Percentiles rank a stretch among this genome's conserved stretches.
phyloP scores from a whole-genome alignment of 1,140 invertebrate species.

The Papilio helenus region DNA sequence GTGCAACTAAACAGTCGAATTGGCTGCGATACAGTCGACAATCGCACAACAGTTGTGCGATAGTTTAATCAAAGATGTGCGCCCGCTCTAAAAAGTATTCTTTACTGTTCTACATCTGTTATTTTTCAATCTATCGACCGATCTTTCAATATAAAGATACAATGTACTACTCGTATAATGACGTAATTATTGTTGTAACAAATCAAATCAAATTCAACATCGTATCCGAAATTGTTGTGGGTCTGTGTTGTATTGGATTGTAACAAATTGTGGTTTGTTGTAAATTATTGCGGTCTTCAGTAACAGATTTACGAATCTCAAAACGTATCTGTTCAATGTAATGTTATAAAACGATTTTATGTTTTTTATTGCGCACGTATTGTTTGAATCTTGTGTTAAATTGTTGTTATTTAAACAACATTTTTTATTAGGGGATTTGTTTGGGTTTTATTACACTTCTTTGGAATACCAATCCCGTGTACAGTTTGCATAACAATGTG shows the following conservation, averaged over 20 bases:
- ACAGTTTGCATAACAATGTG: too few relatives aligned
- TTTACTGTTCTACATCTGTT: too few relatives aligned
- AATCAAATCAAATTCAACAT: constrained; percentile 10
- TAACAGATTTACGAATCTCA: constrained; percentile 5
- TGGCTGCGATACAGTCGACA: too few relatives aligned
- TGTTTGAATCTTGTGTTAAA: background rate
- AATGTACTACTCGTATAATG: background rate
- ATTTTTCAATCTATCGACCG: background rate
- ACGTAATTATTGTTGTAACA: background rate
- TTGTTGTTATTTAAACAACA: too few relatives aligned
- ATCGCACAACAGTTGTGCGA: too few relatives aligned
- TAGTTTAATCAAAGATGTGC: too few relatives aligned
- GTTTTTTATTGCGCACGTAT: background rate
- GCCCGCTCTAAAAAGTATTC: too few relatives aligned
- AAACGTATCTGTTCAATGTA: background rate
- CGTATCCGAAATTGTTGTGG: background rate
- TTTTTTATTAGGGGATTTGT: too few relatives aligned
- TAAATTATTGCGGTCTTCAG: constrained; percentile 25
- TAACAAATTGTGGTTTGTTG: background rate
- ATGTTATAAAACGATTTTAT: background rate
- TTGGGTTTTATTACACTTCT: too few relatives aligned
- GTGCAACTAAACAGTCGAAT: too few relatives aligned
- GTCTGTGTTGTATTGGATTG: background rate
- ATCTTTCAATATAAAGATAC: background rate
- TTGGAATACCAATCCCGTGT: too few relatives aligned